phyloP scores from a whole-genome alignment of 2,888 invertebrate genomes.

The Cheilosia vernalis region DNA sequence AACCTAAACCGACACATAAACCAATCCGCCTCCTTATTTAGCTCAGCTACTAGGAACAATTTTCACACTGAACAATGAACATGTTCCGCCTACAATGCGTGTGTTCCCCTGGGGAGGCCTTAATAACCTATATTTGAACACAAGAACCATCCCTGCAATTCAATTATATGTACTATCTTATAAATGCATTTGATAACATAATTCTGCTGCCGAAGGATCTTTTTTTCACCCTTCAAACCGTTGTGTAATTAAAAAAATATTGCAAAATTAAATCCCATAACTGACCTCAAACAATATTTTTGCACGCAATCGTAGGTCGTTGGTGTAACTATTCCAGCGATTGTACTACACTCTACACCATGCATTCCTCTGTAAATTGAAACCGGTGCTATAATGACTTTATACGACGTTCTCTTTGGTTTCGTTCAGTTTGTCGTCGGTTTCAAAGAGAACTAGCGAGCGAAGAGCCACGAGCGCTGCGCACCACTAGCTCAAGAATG shows the following conservation, averaged over 20 bases:
- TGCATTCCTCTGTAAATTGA: background rate
- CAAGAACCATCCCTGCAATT: too few species aligned
- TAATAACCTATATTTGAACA: background rate
- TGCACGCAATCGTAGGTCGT: conserved; percentile 32
- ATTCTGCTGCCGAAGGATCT: background rate
- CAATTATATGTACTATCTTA: background rate
- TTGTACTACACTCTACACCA: background rate
- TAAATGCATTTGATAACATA: background rate
- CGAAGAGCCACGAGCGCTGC: conserved; percentile 23
- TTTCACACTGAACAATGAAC: too few species aligned
- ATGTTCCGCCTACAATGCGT: too few species aligned
- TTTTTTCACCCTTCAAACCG: background rate
- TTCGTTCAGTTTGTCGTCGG: conserved; percentile 39
- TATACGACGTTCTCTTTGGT: conserved; percentile 13
- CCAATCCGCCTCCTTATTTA: too few species aligned
- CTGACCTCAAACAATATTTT: conserved; percentile 63
- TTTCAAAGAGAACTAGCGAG: background rate
- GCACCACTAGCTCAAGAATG: background rate
- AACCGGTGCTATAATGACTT: background rate
- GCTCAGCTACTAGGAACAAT: too few species aligned
- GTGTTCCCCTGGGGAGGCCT: background rate
- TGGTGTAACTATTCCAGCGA: conserved; percentile 8
- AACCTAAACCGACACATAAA: too few species aligned
- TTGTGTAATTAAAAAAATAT: background rate
- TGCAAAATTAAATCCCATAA: conserved; percentile 22